phyloP scores from a whole-genome alignment of 2,113 vertebrate genomes.

The Clupea harengus region DNA sequence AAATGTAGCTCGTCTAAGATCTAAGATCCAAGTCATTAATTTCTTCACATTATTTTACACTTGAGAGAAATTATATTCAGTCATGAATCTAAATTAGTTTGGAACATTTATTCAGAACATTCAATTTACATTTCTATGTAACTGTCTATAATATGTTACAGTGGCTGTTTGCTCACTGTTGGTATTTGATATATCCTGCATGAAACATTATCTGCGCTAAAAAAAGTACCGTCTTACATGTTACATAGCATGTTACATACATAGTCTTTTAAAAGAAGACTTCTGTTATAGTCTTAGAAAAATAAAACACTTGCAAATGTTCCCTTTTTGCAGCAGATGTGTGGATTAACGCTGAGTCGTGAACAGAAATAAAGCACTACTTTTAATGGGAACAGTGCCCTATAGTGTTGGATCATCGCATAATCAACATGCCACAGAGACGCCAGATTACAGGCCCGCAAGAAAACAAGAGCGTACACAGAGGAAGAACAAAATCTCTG shows the following conservation, averaged over 20 bases:
- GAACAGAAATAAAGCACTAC: conserved; percentile 32
- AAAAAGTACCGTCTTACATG: neutral
- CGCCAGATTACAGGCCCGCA: conserved; percentile 20
- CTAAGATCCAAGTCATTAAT: neutral
- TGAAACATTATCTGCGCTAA: neutral
- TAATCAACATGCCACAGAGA: conserved; percentile 39
- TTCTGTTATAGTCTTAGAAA: neutral
- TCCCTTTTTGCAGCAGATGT: conserved; percentile 19
- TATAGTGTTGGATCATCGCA: conserved; percentile 24
- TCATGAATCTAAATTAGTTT: neutral
- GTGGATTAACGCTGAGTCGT: conserved; percentile 33
- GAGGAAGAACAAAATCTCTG: neutral
- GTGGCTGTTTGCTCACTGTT: neutral
- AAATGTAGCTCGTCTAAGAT: neutral
- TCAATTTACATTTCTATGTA: neutral
- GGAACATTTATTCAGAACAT: neutral
- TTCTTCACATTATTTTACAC: neutral
- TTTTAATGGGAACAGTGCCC: conserved; percentile 37
- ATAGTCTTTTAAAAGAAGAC: neutral
- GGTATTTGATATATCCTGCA: neutral
- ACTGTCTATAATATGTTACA: neutral
- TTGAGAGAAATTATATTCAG: neutral
- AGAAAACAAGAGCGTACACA: conserved; percentile 22
- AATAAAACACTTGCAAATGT: conserved; percentile 21
- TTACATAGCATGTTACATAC: neutral